phyloP scores from a whole-genome alignment of 2,113 vertebrate species.

The human (Homo sapiens) region DNA sequence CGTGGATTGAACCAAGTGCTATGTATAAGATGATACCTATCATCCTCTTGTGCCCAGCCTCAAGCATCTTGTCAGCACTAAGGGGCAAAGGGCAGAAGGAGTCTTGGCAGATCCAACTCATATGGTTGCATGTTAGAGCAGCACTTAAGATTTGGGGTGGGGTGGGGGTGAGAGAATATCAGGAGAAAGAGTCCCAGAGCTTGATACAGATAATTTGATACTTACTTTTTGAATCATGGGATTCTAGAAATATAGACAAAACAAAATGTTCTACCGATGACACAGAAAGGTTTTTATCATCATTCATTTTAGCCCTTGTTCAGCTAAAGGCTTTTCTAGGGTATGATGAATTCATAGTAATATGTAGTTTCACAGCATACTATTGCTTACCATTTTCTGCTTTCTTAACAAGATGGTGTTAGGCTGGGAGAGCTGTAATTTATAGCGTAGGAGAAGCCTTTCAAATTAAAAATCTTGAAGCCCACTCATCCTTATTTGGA shows the following conservation, averaged over 20 bases:
- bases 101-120: neutral
- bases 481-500: neutral
- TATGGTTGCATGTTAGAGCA: neutral
- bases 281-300: neutral
- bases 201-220: neutral
- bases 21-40: neutral
- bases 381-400: neutral
- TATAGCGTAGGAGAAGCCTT: neutral
- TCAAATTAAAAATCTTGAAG: constrained; percentile 30
- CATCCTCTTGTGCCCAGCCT: neutral
- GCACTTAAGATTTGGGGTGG: neutral
- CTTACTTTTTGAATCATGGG: neutral
- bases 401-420: neutral
- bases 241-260: neutral
- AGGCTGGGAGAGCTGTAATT: neutral
- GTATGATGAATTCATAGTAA: neutral
- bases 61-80: neutral
- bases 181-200: neutral
- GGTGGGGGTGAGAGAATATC: neutral
- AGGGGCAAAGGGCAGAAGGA: neutral
- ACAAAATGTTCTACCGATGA: neutral
- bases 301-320: neutral
- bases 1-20: neutral
- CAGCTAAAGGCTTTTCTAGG: neutral
- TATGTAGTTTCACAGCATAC: neutral